These are phyloP conservation scores for Phaenicophaeus curvirostris DNA, from an alignment of 2,797 vertebrate genomes.

Conservation along the genomic window DNA sequence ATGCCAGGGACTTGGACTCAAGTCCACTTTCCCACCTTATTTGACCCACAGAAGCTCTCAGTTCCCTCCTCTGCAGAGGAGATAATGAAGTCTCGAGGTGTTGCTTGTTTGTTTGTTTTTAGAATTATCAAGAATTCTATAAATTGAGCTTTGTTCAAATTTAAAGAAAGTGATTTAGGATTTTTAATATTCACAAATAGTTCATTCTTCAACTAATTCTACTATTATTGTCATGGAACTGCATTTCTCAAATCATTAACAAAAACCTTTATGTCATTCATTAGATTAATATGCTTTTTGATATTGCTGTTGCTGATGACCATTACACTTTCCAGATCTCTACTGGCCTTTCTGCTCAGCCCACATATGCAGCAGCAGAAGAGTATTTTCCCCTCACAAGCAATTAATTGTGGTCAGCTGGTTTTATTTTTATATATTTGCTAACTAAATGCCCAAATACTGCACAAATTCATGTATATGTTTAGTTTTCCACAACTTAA, in stretches of 20 bases:
- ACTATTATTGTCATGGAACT: neutral
- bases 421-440: neutral
- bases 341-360: neutral
- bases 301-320: neutral
- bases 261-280: fast-evolving
- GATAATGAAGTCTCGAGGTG: fast-evolving
- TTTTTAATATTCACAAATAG: neutral
- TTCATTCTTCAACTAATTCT: neutral
- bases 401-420: neutral
- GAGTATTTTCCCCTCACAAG: neutral
- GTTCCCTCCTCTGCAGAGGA: fast-evolving
- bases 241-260: neutral
- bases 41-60: neutral
- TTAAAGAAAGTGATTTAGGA: neutral
- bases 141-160: neutral
- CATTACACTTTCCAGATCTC: neutral
- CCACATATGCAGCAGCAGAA: neutral
- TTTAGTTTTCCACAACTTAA: neutral
- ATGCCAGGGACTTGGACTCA: neutral
- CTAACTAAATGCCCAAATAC: neutral
- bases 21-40: neutral
- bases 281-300: neutral
- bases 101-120: fast-evolving
- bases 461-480: fast-evolving
- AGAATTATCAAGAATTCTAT: neutral